These are phyloP conservation scores for Polydesmus complanatus DNA, from an alignment of 2,888 invertebrate genomes.

Conservation along the genomic window DNA sequence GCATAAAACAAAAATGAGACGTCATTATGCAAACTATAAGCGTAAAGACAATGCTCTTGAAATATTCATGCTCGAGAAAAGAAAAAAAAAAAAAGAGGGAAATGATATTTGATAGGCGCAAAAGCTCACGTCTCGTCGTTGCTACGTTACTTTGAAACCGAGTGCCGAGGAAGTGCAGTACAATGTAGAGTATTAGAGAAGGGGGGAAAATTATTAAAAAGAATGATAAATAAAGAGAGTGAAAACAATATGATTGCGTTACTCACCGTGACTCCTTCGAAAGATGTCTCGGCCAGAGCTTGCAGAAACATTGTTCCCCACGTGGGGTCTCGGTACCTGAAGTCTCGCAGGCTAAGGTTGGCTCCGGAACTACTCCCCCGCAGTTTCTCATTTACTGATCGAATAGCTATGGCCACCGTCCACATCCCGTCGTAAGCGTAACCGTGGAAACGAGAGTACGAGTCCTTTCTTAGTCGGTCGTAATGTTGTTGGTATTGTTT, in stretches of 20 bases:
- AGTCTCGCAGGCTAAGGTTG: constrained; percentile 42
- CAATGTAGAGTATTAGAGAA: too few species aligned
- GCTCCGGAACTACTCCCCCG: constrained; percentile 23
- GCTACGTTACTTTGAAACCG: too few species aligned
- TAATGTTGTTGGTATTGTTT: constrained; percentile 76
- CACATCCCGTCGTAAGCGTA: constrained; percentile 98
- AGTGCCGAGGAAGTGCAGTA: too few species aligned
- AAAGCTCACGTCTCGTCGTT: too few species aligned
- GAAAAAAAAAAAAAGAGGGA: too few species aligned
- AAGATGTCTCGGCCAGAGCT: constrained; percentile 79
- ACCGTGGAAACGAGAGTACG: constrained; percentile 84
- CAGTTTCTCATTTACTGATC: constrained; percentile 68
- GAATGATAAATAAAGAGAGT: too few species aligned
- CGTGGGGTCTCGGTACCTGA: constrained; percentile 65
- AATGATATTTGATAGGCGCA: too few species aligned
- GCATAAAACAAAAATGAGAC: too few species aligned
- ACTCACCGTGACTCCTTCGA: constrained; percentile 75
- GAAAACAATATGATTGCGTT: neutral
- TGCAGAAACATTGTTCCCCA: constrained; percentile 79
- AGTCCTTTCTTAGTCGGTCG: constrained; percentile 54
- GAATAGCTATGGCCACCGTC: constrained; percentile 91
- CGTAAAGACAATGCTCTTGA: too few species aligned
- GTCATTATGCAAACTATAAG: too few species aligned
- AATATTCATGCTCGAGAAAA: too few species aligned
- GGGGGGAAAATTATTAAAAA: too few species aligned